Evolutionary conservation across 2,888 invertebrate genomes (phyloP).

Genomic region (Allophyes oxyacanthae): DNA sequence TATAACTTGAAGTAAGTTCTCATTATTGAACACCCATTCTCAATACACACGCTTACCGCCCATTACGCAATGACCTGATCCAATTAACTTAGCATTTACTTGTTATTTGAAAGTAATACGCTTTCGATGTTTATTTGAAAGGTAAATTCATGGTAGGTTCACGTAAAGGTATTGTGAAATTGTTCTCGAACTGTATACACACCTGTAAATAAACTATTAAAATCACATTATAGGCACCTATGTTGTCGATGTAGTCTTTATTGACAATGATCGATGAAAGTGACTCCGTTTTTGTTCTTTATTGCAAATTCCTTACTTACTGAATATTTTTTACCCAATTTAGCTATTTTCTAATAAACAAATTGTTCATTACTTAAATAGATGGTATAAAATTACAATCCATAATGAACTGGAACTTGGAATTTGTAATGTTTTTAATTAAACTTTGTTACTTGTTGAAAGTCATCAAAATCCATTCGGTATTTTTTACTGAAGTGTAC

Average conservation of each 20-base stretch:
- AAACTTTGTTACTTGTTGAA: too few relatives aligned
- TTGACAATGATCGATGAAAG: slow-evolving; percentile 14
- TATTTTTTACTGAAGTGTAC: too few relatives aligned
- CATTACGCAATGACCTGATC: slow-evolving; percentile 28
- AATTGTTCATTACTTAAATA: too few relatives aligned
- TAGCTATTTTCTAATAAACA: too few relatives aligned
- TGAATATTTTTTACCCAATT: too few relatives aligned
- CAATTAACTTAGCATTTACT: slow-evolving; percentile 44
- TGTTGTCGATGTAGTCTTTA: slow-evolving; percentile 3
- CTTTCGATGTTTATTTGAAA: slow-evolving; percentile 43
- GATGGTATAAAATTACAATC: too few relatives aligned
- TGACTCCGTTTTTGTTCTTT: slow-evolving; percentile 3
- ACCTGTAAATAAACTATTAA: slow-evolving; percentile 22
- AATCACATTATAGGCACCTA: slow-evolving; percentile 16
- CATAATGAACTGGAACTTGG: too few relatives aligned
- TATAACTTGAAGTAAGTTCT: slow-evolving; percentile 20
- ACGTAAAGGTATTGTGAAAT: slow-evolving; percentile 36
- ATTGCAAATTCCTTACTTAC: too few relatives aligned
- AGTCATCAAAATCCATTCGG: too few relatives aligned
- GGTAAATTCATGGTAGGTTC: slow-evolving; percentile 18
- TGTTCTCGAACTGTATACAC: background rate
- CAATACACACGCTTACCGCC: slow-evolving; percentile 9
- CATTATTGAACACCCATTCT: slow-evolving; percentile 18
- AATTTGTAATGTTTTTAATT: too few relatives aligned
- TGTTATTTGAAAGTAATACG: slow-evolving; percentile 46